These are phyloP conservation scores for Setophaga coronata DNA, from an alignment of 2,113 vertebrate genomes.

Conservation along the genomic window DNA sequence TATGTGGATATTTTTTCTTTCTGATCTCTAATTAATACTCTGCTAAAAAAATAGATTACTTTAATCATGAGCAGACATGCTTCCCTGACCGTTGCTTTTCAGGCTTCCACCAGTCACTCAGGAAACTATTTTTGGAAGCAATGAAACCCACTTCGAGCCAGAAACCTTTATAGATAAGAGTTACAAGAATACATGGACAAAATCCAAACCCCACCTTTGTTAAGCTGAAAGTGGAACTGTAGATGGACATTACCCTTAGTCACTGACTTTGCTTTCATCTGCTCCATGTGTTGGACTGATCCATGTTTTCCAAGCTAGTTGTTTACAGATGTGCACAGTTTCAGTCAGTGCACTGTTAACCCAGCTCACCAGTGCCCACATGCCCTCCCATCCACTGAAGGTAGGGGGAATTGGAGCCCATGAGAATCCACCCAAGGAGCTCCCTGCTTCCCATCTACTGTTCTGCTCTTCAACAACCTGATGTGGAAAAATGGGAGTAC, in stretches of 20 bases:
- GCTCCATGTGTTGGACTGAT: not conserved
- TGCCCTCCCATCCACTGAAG: not conserved
- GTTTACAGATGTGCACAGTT: not conserved
- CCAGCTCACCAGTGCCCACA: not conserved
- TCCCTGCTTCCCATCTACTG: not conserved
- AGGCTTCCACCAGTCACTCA: constrained; percentile 57
- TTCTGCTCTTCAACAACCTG: not conserved
- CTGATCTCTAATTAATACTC: constrained; percentile 72
- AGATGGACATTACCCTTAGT: not conserved
- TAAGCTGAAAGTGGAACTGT: constrained; percentile 13
- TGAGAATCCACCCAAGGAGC: not conserved
- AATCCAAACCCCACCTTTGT: not conserved
- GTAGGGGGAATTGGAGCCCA: not conserved
- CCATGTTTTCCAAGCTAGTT: not conserved
- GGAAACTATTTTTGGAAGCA: constrained; percentile 67
- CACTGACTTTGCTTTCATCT: not conserved
- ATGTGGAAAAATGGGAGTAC: not conserved
- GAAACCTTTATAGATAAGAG: constrained; percentile 44
- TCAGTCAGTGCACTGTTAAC: not conserved
- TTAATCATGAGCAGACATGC: constrained; percentile 65
- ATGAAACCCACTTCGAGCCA: constrained; percentile 57
- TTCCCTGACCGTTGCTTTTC: constrained; percentile 57
- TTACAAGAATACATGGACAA: constrained; percentile 21
- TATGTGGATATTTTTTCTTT: constrained; percentile 34
- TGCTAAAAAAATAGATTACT: constrained; percentile 68